Evolutionary conservation across 2,113 vertebrate species (phyloP).

Genomic region (Synchiropus splendidus): DNA sequence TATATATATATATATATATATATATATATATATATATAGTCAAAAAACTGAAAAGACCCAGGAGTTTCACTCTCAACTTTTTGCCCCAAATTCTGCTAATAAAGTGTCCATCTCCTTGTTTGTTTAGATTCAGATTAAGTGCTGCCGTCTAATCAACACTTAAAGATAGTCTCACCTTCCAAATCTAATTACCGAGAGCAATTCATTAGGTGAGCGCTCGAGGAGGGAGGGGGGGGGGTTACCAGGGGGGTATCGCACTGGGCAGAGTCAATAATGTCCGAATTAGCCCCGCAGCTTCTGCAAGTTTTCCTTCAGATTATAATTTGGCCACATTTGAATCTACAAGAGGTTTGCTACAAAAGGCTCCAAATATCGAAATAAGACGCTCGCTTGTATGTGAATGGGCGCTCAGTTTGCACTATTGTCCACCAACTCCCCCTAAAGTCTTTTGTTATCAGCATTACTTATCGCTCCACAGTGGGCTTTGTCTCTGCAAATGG

Average conservation of each 20-base stretch:
- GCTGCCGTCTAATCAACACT: slow-evolving; percentile 67
- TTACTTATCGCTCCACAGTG: slow-evolving; percentile 91
- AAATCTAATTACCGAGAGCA: slow-evolving; percentile 87
- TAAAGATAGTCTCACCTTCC: slow-evolving; percentile 70
- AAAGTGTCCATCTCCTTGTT: slow-evolving; percentile 59
- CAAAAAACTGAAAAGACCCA: too few relatives aligned
- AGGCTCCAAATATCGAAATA: slow-evolving; percentile 51
- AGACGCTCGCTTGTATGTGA: slow-evolving; percentile 61
- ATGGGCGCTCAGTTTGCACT: slow-evolving; percentile 72
- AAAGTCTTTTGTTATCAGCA: slow-evolving; percentile 86
- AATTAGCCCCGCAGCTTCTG: slow-evolving; percentile 54
- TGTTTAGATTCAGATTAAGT: slow-evolving; percentile 74
- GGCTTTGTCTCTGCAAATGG: slow-evolving; percentile 94
- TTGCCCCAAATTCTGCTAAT: background rate
- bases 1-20: too few relatives aligned
- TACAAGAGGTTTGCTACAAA: slow-evolving; percentile 63
- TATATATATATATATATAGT: too few relatives aligned
- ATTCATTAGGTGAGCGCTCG: slow-evolving; percentile 72
- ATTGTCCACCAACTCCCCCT: slow-evolving; percentile 36
- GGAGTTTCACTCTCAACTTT: too few relatives aligned
- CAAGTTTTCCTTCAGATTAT: slow-evolving; percentile 68
- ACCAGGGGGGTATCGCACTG: slow-evolving; percentile 19
- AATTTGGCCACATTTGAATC: slow-evolving; percentile 66
- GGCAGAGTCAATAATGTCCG: slow-evolving; percentile 40
- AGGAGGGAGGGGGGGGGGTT: slow-evolving; percentile 48